A percentile compares a stretch with the other conserved stretches of the same genome.
phyloP scores from a whole-genome alignment of 2,888 invertebrate species.

The Trissonchulus latispiculum region DNA sequence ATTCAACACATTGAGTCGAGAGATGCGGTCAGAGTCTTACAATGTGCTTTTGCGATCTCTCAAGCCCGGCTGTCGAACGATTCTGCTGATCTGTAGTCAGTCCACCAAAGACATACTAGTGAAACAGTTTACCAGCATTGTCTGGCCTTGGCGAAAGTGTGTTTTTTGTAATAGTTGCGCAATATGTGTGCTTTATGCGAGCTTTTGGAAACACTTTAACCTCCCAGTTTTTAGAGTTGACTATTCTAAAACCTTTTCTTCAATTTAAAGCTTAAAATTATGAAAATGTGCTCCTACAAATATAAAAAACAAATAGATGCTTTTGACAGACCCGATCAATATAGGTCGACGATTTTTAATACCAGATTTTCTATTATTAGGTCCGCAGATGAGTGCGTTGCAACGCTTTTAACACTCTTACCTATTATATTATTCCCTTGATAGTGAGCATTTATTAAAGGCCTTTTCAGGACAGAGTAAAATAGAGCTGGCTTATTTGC shows the following conservation, averaged over 20 bases:
- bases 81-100: conserved; percentile 76
- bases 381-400: too few relatives aligned
- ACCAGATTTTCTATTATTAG: too few relatives aligned
- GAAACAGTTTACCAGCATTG: conserved; percentile 78
- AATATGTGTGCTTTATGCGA: not conserved
- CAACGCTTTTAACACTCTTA: too few relatives aligned
- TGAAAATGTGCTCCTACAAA: too few relatives aligned
- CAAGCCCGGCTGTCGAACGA: conserved; percentile 87
- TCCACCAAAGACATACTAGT: conserved; percentile 74
- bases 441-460: too few relatives aligned
- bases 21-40: conserved; percentile 84
- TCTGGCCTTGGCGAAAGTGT: conserved; percentile 91
- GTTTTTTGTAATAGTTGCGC: conserved; percentile 41
- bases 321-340: too few relatives aligned
- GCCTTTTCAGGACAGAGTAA: too few relatives aligned
- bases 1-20: conserved; percentile 62
- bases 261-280: too few relatives aligned
- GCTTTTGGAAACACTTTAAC: not conserved
- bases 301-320: too few relatives aligned
- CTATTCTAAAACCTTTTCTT: conserved; percentile 11
- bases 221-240: not conserved
- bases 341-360: too few relatives aligned
- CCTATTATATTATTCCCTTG: too few relatives aligned
- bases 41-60: conserved; percentile 80
- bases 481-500: too few relatives aligned